Evolutionary conservation across 2,888 invertebrate genomes (phyloP).

Genomic region (Ormyrus nitidulus): DNA sequence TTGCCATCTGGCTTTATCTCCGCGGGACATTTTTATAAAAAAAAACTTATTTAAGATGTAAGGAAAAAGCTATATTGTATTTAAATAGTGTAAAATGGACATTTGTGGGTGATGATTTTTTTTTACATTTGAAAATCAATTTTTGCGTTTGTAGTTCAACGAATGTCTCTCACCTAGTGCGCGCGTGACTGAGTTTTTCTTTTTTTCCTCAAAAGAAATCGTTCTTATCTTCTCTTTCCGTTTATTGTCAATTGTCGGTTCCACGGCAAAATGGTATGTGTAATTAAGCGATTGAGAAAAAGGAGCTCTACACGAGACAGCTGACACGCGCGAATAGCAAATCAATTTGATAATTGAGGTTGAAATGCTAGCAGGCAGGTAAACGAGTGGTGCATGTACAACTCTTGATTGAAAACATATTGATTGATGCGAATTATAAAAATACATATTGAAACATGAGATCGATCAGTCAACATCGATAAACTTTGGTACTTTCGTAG

Average conservation of each 20-base stretch:
- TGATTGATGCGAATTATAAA: conserved; percentile 11
- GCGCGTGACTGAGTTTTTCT: conserved; percentile 73
- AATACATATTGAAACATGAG: conserved; percentile 10
- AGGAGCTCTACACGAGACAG: conserved; percentile 42
- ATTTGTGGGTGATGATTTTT: conserved; percentile 73
- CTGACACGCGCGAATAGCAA: conserved; percentile 50
- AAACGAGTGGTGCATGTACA: conserved; percentile 37
- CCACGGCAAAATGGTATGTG: conserved; percentile 53
- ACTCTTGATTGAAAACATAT: conserved; percentile 9
- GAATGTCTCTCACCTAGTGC: conserved; percentile 75
- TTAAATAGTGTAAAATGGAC: conserved; percentile 76
- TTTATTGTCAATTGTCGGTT: conserved; percentile 54
- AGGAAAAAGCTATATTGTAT: conserved; percentile 74
- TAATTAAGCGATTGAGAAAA: conserved; percentile 53
- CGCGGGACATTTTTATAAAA: conserved; percentile 72
- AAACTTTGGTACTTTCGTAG: conserved; percentile 43
- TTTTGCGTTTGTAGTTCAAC: conserved; percentile 74
- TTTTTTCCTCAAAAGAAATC: conserved; percentile 55
- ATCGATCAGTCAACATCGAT: neutral
- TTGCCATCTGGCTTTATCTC: conserved; percentile 71
- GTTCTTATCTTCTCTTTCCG: conserved; percentile 57
- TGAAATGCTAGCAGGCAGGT: conserved; percentile 44
- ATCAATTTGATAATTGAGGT: conserved; percentile 48
- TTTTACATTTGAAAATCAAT: conserved; percentile 73
- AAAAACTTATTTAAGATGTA: conserved; percentile 74